These are phyloP conservation scores for Anthonomus grandis DNA, from an alignment of 1,140 invertebrate species.

Conservation along the genomic window DNA sequence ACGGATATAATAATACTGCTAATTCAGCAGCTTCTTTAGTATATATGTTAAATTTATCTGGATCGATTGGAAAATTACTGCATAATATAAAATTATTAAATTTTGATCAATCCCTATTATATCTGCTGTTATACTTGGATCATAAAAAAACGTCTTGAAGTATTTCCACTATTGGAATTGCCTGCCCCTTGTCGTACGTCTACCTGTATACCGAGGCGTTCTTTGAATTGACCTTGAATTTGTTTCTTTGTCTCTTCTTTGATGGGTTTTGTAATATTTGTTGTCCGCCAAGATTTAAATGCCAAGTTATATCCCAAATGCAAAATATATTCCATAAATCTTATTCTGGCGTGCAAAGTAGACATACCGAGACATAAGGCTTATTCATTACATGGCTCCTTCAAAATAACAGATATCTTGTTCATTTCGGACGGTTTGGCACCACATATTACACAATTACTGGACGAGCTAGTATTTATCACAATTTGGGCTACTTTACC, in stretches of 20 bases:
- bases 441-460: conserved; percentile 14
- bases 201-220: background rate
- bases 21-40: conserved; percentile 18
- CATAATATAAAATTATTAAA: conserved; percentile 8
- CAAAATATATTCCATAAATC: conserved; percentile 23
- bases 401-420: conserved; percentile 1
- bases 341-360: conserved; percentile 18
- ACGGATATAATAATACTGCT: conserved; percentile 38
- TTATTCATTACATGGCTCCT: background rate
- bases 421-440: conserved; percentile 12
- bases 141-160: conserved; percentile 11
- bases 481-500: conserved; percentile 5
- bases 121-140: conserved; percentile 9
- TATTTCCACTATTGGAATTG: conserved; percentile 19
- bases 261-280: background rate
- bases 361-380: conserved; percentile 10
- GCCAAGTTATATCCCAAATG: conserved; percentile 16
- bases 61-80: background rate
- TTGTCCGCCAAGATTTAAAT: conserved; percentile 6
- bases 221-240: conserved; percentile 13
- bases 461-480: conserved; percentile 3
- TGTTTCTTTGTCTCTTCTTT: conserved; percentile 10
- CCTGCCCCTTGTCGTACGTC: conserved; percentile 9
- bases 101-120: conserved; percentile 28
- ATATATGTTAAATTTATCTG: conserved; percentile 11